These are phyloP conservation scores for Cataglyphis hispanica DNA, from an alignment of 1,140 invertebrate species.

Conservation along the genomic window DNA sequence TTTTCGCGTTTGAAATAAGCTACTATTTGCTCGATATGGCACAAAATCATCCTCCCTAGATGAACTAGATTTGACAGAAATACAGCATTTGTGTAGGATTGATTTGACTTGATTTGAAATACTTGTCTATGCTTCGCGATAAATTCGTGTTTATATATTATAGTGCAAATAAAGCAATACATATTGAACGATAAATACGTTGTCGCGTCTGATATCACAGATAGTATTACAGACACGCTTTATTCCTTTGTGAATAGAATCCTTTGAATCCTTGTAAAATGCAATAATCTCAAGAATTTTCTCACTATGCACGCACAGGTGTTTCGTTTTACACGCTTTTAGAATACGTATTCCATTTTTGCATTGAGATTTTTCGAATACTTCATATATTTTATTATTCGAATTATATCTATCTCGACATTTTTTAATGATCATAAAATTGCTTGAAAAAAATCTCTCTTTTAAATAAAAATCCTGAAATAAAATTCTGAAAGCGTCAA, in stretches of 20 bases:
- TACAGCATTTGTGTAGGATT: slow-evolving; percentile 29
- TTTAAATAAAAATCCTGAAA: not conserved
- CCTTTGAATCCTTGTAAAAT: slow-evolving; percentile 39
- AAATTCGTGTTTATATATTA: not conserved
- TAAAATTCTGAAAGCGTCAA: not conserved
- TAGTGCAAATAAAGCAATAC: slow-evolving; percentile 29
- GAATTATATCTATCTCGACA: not conserved
- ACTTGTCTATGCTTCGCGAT: not conserved
- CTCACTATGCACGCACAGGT: not conserved
- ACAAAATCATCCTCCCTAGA: slow-evolving; percentile 18
- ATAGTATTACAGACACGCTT: slow-evolving; percentile 33
- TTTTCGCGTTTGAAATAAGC: slow-evolving; percentile 22
- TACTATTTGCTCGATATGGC: slow-evolving; percentile 55
- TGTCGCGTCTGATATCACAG: slow-evolving; percentile 44
- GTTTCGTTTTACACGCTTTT: slow-evolving; percentile 29
- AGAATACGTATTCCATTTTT: slow-evolving; percentile 1
- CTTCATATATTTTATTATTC: not conserved
- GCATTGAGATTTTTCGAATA: not conserved
- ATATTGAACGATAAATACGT: slow-evolving; percentile 51
- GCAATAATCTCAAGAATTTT: slow-evolving; percentile 56
- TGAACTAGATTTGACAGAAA: slow-evolving; percentile 50
- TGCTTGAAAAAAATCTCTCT: no score
- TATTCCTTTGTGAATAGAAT: slow-evolving; percentile 32
- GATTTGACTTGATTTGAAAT: slow-evolving; percentile 21
- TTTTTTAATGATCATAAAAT: not conserved